Evolutionary conservation across 2,888 invertebrate species (phyloP).

Genomic region (Suillia variegata): DNA sequence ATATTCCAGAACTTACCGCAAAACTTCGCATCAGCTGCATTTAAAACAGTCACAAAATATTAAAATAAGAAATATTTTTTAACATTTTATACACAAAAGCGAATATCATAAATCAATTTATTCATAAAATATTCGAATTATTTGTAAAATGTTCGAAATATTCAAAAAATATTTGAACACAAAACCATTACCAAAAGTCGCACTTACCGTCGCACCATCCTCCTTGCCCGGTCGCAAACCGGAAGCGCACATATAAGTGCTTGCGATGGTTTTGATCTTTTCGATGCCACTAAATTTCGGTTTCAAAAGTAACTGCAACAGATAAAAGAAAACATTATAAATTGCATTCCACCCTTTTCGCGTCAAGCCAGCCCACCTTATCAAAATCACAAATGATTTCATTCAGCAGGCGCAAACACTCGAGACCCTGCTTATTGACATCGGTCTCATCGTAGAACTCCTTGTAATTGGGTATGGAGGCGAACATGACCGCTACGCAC

Average conservation of each 20-base stretch:
- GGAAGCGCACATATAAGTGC: conserved; percentile 97
- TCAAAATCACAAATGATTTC: conserved; percentile 99
- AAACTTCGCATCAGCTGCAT: conserved; percentile 51
- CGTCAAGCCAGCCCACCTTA: conserved; percentile 68
- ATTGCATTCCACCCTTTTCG: neutral
- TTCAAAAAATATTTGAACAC: no score
- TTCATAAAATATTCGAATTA: conserved; percentile 21
- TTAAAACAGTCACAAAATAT: conserved; percentile 1
- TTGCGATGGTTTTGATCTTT: conserved; percentile 98
- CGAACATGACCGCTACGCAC: conserved; percentile 96
- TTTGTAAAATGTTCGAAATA: conserved; percentile 27
- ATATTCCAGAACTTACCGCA: conserved; percentile 58
- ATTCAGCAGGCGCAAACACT: conserved; percentile 90
- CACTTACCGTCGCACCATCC: conserved; percentile 70
- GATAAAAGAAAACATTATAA: conserved; percentile 5
- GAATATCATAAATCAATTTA: neutral
- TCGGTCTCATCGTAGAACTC: conserved; percentile 98
- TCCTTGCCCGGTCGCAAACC: conserved; percentile 89
- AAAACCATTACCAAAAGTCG: neutral
- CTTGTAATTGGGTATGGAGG: conserved; percentile 96
- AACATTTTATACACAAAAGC: no score
- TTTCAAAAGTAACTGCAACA: conserved; percentile 75
- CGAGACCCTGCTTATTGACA: conserved; percentile 93
- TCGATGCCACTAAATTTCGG: conserved; percentile 96
- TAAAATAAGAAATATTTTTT: no score